Evolutionary conservation across 1,140 invertebrate species (phyloP), one percentile per base, ranked within the genome.

Genomic region (Lethrus apterus): DNA sequence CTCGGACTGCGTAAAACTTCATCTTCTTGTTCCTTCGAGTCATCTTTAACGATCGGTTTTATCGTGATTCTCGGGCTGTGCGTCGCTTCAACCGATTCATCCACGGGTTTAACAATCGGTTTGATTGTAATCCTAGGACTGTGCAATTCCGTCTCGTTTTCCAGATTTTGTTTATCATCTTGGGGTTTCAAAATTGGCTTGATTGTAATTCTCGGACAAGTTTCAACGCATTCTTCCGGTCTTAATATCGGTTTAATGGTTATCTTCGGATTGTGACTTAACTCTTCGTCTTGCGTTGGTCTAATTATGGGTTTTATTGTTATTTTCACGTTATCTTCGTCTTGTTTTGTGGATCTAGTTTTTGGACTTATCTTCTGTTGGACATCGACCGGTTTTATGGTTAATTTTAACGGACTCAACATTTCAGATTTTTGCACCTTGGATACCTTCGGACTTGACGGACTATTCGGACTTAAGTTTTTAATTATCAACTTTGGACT

Each of bases 321-420:
- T 14, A 67, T 62, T 56, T 65, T 67, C 2, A 62, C 58, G n/a
- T 46, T 11, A 29, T 55, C 54, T 9, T 59, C 54, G 2, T 49
- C 54, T 54, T 65, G 59, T 54, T 67, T 67, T 15, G 65, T 66
- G 5, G 62, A 65, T 18, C n/a, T n/a, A n/a, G 66, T 53, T 41
- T 63, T 63, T 9, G 62, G 59, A 46, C 57, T 63, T 21, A 51
- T 50, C 55, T 56, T 64, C 33, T 57, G 46, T 49, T 11, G 20
- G 24, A 35, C 33, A 24, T 64, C 58, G 7, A 62, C 46, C 9
- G 56, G 62, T 52, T 65, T 66, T 20, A 65, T 60, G 2, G 63
- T 64, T 18, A 67, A 58, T 50, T 65, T 67, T 7, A 42, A 29
- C 1, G 63, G 59, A 35, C 51, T 55, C 1, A 50, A 26, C 13